phyloP scores from a whole-genome alignment of 30 jellyfish, hydroid and myxozoan genomes.

The Turritopsis rubra region DNA sequence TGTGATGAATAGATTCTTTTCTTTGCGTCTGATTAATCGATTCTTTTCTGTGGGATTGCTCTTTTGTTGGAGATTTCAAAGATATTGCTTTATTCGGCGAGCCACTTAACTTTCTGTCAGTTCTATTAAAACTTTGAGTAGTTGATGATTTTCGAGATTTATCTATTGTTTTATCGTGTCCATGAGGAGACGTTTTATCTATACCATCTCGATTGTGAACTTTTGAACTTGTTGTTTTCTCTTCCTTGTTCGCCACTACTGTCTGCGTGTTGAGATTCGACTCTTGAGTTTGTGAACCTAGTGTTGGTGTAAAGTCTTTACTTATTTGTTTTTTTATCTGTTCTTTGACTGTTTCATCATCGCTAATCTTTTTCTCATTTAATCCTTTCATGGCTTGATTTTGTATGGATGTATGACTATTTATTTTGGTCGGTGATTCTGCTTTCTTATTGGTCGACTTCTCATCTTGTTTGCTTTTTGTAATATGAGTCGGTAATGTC shows the following conservation, averaged over 20 bases:
- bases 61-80: slow-evolving; percentile 15
- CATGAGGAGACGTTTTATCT: neutral
- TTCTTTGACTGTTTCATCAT: neutral
- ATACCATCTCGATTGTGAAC: neutral
- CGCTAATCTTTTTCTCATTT: neutral
- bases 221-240: neutral
- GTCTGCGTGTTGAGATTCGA: neutral
- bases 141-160: neutral
- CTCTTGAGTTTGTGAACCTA: neutral
- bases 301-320: neutral
- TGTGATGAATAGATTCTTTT: slow-evolving; percentile 13
- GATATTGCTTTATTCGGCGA: slow-evolving; percentile 18
- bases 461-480: neutral
- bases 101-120: slow-evolving; percentile 3
- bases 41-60: neutral
- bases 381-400: neutral
- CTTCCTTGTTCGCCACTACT: neutral
- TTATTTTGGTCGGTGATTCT: neutral
- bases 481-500: neutral
- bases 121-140: neutral
- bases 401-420: neutral
- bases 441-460: slow-evolving; percentile 6
- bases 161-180: neutral
- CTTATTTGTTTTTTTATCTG: neutral
- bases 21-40: neutral